Evolutionary conservation across 2,888 invertebrate genomes (phyloP).

Genomic region (Heteromyza rotundicornis): DNA sequence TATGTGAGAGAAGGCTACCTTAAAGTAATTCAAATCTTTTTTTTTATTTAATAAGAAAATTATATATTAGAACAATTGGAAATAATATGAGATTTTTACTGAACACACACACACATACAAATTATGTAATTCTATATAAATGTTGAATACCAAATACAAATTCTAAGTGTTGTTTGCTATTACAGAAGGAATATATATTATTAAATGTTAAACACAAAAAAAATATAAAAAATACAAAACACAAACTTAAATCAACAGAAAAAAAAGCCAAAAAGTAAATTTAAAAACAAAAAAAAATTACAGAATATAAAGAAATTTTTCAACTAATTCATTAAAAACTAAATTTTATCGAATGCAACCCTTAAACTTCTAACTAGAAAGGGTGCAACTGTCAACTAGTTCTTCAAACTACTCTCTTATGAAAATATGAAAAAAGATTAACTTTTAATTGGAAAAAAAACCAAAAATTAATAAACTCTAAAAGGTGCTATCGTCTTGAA

Average conservation of each 20-base stretch:
- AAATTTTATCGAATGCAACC: no score
- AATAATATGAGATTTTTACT: no score
- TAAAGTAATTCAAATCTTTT: no score
- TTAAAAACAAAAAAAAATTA: no score
- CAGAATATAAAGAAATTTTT: no score
- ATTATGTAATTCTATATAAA: not conserved
- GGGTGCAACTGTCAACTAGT: not conserved
- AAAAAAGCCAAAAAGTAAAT: not conserved
- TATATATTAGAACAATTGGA: no score
- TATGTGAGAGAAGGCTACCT: no score
- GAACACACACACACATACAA: no score
- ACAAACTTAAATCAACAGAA: not conserved
- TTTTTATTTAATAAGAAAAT: no score
- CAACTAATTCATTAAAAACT: not conserved
- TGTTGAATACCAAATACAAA: not conserved
- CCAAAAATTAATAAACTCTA: not conserved
- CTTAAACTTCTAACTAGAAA: no score
- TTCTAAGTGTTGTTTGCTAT: conserved; percentile 15
- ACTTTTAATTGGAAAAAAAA: not conserved
- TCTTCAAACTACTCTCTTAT: not conserved
- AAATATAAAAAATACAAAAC: not conserved
- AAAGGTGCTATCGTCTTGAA: conserved; percentile 15
- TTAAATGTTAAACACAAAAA: not conserved
- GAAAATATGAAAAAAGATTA: not conserved
- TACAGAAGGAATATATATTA: not conserved